Conservation (phyloP, 2,888 invertebrate species). For the Dasysyrphus albostriatus region DNA sequence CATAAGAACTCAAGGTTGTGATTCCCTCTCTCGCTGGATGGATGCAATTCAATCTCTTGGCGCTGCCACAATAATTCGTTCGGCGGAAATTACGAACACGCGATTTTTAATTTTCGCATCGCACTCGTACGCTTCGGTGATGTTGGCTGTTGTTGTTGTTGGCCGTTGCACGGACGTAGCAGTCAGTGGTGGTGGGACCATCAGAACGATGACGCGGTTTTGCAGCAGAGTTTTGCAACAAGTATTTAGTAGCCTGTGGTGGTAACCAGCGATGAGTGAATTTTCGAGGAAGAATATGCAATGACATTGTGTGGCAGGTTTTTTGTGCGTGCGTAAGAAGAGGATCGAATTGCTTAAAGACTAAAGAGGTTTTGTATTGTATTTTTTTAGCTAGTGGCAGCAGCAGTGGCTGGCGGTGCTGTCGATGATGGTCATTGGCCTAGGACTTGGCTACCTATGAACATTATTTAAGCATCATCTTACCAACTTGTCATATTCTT, state of each 20-base stretch:
- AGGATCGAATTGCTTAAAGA: slow-evolving; percentile 65
- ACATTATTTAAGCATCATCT: slow-evolving; percentile 33
- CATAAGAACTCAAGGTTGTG: slow-evolving; percentile 64
- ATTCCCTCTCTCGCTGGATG: slow-evolving; percentile 22
- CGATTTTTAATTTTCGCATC: slow-evolving; percentile 81
- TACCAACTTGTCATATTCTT: slow-evolving; percentile 34
- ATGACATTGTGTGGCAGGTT: slow-evolving; percentile 61
- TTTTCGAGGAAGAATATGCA: slow-evolving; percentile 71
- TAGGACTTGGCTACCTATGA: slow-evolving; percentile 34
- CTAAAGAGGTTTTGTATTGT: slow-evolving; percentile 8
- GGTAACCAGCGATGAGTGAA: slow-evolving; percentile 73
- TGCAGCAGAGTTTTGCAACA: slow-evolving; percentile 15
- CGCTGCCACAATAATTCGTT: slow-evolving; percentile 75
- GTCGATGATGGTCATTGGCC: slow-evolving; percentile 30
- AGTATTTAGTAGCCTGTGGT: slow-evolving; percentile 64
- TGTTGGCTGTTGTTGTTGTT: slow-evolving; percentile 21
- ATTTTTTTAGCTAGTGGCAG: slow-evolving; percentile 8
- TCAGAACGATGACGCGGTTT: slow-evolving; percentile 38
- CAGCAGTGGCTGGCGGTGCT: not conserved
- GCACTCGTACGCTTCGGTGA: slow-evolving; percentile 60
- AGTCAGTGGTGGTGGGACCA: slow-evolving; percentile 35
- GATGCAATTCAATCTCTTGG: slow-evolving; percentile 75
- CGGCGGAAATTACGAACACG: slow-evolving; percentile 82
- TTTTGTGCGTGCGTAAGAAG: slow-evolving; percentile 48
- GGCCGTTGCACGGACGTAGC: slow-evolving; percentile 8